Evolutionary conservation across 1,140 invertebrate species (phyloP).

Genomic region (Zophobas morio): DNA sequence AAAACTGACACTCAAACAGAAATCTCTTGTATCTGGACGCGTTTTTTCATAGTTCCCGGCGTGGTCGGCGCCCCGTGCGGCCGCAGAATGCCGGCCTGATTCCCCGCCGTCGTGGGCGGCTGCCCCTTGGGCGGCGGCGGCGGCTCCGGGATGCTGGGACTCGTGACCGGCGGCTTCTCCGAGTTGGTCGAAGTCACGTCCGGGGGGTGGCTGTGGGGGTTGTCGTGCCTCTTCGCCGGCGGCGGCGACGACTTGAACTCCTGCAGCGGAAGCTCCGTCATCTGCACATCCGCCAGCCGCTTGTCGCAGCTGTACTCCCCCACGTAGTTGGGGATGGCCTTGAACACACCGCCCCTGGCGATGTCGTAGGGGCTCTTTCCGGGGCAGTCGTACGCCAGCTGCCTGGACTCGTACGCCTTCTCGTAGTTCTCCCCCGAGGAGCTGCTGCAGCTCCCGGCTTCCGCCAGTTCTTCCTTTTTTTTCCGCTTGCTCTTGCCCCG

Average conservation of each 20-base stretch:
- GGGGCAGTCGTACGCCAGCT: slow-evolving; percentile 71
- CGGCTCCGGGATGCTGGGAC: slow-evolving; percentile 76
- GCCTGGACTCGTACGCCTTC: slow-evolving; percentile 72
- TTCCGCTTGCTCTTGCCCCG: slow-evolving; percentile 73
- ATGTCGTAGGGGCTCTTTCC: slow-evolving; percentile 61
- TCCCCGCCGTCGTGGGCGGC: slow-evolving; percentile 66
- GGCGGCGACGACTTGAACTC: slow-evolving; percentile 77
- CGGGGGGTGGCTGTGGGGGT: slow-evolving; percentile 71
- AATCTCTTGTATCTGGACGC: slow-evolving; percentile 90
- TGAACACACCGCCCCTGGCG: slow-evolving; percentile 60
- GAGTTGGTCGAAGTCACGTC: slow-evolving; percentile 65
- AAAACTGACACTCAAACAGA: slow-evolving; percentile 76
- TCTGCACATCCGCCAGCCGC: slow-evolving; percentile 75
- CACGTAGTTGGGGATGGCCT: slow-evolving; percentile 70
- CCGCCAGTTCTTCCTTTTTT: slow-evolving; percentile 81
- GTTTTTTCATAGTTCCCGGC: slow-evolving; percentile 83
- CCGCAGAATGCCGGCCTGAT: slow-evolving; percentile 75
- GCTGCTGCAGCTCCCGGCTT: slow-evolving; percentile 76
- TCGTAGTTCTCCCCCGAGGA: slow-evolving; percentile 73
- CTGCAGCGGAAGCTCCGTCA: slow-evolving; percentile 77
- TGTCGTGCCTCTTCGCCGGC: slow-evolving; percentile 70
- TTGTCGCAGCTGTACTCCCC: slow-evolving; percentile 78
- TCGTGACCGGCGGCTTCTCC: slow-evolving; percentile 69
- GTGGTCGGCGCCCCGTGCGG: slow-evolving; percentile 70
- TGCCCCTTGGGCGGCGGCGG: slow-evolving; percentile 77